Evolutionary conservation across 2,888 invertebrate genomes (phyloP), one percentile per base, ranked within the genome.

Genomic region (Polyommatus iphigenia): DNA sequence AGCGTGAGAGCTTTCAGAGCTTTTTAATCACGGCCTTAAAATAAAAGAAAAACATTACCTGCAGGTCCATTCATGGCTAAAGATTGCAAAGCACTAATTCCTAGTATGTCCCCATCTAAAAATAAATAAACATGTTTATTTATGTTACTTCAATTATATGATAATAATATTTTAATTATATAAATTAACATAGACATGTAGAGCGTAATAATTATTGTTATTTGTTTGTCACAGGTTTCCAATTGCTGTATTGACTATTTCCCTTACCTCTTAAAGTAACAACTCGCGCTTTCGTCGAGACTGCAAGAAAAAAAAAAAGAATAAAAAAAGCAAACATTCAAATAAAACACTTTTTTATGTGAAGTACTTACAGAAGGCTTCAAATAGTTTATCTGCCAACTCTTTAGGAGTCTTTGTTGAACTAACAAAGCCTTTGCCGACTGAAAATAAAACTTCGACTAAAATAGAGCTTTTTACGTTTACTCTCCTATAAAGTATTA

Each of bases 391-490:
- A 78, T 91, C 91, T 36, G 91, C 88, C 76, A 92, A 83, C n/a
- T 84, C 82, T 81, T 88, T 83, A 3, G 88, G 81, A 78, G 80
- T 85, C 78, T 79, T 83, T 2, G 88, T 77, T 36, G 84, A 85
- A 81, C 87, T 90, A 1, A 92, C 85, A 77, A 92, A 87, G 62
- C 92, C 92, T 83, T 84, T 87, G 20, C 91, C 90, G 71, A 76
- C 89, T 90, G 81, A 76, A 85, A 83, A 67, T 71, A 73, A 59
- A 78, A 77, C 24, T 29, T 59, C 13, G 29, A 77, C 36, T 71
- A 67, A 73, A 77, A 32, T 79, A 77, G 20, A 76, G 62, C 71
- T 20, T 72, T 36, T 29, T 67, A 18, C 54, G 18, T 29, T 29
- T 71, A 76, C 46, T 76, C 36, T 71, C 24, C 4, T 50, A 36